Evolutionary conservation across 2,797 vertebrate genomes (phyloP).

Genomic region (Lagothrix lagotricha): DNA sequence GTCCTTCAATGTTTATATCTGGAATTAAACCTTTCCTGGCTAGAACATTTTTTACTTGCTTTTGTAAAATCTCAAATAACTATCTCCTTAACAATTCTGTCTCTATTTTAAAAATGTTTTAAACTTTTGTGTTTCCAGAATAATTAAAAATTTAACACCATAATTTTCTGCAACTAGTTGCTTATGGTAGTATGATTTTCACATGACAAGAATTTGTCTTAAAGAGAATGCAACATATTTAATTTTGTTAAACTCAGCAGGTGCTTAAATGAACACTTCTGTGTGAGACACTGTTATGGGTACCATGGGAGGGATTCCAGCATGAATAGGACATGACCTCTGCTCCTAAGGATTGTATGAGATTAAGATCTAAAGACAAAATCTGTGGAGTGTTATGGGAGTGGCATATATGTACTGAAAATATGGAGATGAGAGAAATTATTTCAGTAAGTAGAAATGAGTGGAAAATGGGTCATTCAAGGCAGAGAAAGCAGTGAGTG

Average conservation of each 20-base stretch:
- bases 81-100: not conserved
- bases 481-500: not conserved
- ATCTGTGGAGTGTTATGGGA: not conserved
- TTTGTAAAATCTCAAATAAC: slow-evolving; percentile 34
- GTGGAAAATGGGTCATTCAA: not conserved
- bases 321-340: not conserved
- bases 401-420: not conserved
- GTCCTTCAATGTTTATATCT: slow-evolving; percentile 34
- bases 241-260: slow-evolving; percentile 36
- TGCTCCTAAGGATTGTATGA: not conserved
- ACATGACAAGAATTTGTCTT: slow-evolving; percentile 35
- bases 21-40: slow-evolving; percentile 22
- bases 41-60: not conserved
- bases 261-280: slow-evolving; percentile 6
- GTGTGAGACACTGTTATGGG: not conserved
- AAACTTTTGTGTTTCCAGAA: not conserved
- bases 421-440: not conserved
- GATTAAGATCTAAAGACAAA: not conserved
- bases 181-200: not conserved
- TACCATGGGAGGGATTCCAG: not conserved
- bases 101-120: not conserved
- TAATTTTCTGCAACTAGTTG: not conserved
- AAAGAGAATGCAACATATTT: slow-evolving; percentile 8
- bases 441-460: not conserved
- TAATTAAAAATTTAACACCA: not conserved